phyloP scores from a whole-genome alignment of 2,888 invertebrate genomes.

The Deilephila porcellus region DNA sequence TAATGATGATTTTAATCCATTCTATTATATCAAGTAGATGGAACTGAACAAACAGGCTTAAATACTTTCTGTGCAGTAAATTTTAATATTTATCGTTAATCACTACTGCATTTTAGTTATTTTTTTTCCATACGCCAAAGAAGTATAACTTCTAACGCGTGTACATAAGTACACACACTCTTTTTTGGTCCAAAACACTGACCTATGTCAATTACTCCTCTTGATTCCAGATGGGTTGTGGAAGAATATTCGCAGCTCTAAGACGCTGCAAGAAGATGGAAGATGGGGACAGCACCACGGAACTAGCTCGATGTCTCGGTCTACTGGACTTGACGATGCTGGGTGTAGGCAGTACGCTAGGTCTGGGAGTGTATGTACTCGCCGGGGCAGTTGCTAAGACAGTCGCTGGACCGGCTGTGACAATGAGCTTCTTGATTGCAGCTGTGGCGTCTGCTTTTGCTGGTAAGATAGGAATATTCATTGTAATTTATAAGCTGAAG shows the following conservation, averaged over 20 bases:
- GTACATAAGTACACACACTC: no score
- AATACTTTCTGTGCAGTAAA: no score
- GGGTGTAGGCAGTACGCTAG: slow-evolving; percentile 94
- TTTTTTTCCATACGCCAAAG: no score
- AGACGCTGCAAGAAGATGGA: slow-evolving; percentile 80
- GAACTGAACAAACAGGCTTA: no score
- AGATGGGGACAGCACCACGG: slow-evolving; percentile 69
- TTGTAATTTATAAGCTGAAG: no score
- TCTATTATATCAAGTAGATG: no score
- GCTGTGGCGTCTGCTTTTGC: slow-evolving; percentile 97
- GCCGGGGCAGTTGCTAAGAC: slow-evolving; percentile 95
- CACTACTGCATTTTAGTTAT: no score
- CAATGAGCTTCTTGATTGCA: slow-evolving; percentile 95
- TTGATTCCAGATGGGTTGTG: slow-evolving; percentile 68
- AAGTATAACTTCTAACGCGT: no score
- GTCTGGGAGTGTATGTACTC: slow-evolving; percentile 97
- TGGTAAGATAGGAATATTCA: slow-evolving; percentile 79
- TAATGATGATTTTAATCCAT: no score
- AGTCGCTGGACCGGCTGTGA: slow-evolving; percentile 96
- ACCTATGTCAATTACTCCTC: background rate
- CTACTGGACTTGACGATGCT: slow-evolving; percentile 94
- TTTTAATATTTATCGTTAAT: no score
- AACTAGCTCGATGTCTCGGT: slow-evolving; percentile 88
- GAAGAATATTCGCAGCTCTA: slow-evolving; percentile 60
- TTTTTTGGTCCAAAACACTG: no score